Conservation (phyloP, 2,888 invertebrate species). For the Idaea straminata region DNA sequence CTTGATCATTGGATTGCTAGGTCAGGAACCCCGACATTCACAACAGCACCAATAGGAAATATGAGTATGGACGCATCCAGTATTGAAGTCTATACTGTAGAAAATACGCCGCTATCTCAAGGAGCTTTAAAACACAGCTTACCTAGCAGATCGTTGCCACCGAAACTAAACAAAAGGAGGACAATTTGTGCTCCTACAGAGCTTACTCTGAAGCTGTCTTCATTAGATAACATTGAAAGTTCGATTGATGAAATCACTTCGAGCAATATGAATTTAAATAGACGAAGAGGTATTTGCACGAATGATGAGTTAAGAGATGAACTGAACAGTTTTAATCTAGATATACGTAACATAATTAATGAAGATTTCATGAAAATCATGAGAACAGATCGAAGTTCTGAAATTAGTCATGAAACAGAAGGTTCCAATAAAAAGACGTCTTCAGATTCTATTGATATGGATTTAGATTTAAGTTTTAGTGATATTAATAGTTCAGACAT, state of each 20-base stretch:
- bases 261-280: constrained; percentile 69
- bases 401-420: constrained; percentile 71
- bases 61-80: constrained; percentile 66
- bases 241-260: constrained; percentile 72
- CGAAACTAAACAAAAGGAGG: constrained; percentile 53
- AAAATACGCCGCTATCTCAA: constrained; percentile 66
- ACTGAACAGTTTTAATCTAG: constrained; percentile 58
- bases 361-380: constrained; percentile 61
- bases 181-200: constrained; percentile 75
- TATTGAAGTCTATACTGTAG: constrained; percentile 72
- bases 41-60: constrained; percentile 69
- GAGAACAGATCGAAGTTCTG: constrained; percentile 64
- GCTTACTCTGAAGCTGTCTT: constrained; percentile 65
- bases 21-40: constrained; percentile 73
- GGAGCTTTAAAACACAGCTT: constrained; percentile 41
- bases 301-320: constrained; percentile 73
- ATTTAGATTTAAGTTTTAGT: constrained; percentile 77
- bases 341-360: constrained; percentile 55
- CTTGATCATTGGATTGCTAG: constrained; percentile 77
- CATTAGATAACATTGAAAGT: constrained; percentile 65
- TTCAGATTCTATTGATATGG: constrained; percentile 76
- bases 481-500: constrained; percentile 78
- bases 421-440: constrained; percentile 75
- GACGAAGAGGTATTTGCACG: constrained; percentile 80
- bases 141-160: constrained; percentile 31